A percentile compares a stretch with the other conserved stretches of the same genome.
Conservation (phyloP, 2,113 vertebrate genomes). For the Corapipo altera region DNA sequence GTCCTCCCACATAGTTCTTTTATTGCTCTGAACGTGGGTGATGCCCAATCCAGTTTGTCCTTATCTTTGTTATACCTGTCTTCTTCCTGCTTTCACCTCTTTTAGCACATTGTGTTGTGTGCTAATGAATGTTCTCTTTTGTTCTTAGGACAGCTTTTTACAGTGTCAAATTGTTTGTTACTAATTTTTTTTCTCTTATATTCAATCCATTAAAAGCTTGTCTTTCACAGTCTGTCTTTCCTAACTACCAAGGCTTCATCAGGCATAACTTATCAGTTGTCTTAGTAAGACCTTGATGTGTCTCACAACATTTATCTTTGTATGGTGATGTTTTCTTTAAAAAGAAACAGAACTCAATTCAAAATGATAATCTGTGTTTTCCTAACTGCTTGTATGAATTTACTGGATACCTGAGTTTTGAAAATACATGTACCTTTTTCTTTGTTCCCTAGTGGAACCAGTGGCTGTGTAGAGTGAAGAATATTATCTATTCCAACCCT, state of each 20-base stretch:
- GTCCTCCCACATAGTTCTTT: background rate
- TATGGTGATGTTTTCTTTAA: background rate
- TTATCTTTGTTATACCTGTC: background rate
- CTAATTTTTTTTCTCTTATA: background rate
- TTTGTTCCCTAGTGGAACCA: background rate
- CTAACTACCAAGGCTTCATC: background rate
- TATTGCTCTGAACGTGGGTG: background rate
- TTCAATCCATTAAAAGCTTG: background rate
- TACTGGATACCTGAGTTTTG: background rate
- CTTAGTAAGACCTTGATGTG: background rate
- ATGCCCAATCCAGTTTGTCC: background rate
- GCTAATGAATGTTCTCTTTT: conserved; percentile 8
- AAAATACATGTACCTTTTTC: background rate
- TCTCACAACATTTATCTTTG: background rate
- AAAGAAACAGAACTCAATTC: background rate
- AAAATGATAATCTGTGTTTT: background rate
- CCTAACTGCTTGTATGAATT: background rate
- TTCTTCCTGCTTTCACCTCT: background rate
- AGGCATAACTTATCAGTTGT: background rate
- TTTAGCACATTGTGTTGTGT: background rate
- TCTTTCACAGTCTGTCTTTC: background rate
- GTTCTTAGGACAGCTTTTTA: conserved; percentile 5
- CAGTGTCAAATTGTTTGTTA: background rate
- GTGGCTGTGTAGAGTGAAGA: background rate
- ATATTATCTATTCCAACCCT: background rate